Base-by-base conservation (phyloP, 2,113 vertebrate species). In the Muntiacus muntjak region DNA sequence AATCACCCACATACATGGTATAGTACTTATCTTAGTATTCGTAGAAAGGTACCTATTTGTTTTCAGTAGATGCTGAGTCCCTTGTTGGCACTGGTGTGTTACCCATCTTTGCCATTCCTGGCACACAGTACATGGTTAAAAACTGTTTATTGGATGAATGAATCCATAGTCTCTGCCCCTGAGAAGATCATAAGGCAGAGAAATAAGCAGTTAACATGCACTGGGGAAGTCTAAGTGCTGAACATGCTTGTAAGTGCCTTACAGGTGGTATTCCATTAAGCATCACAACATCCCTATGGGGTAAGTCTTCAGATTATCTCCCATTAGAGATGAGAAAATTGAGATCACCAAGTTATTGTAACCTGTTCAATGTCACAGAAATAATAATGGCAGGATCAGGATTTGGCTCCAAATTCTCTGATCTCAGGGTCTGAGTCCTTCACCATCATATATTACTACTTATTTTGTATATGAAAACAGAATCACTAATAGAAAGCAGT, bases 391-490 rank as follows among this genome's bases (percentile, higher is more conserved):
- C 12, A 94, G 45, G 82, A 23, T 14, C 19, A 82, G 36, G 12
- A 83, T 89, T 94, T 57, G 74, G 15, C 4, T 54, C 26, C 30
- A 93, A 50, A 40, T 58, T 81, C 76, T 95, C 45, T 90, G 7
- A 87, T 89, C 52, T 82, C 36, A 88, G 47, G 43, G 16, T 89
- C 60, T 36, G 50, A 83, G 26, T 45, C 36, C 36, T 93, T 86
- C 10, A 47, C 2, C 17, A 82, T 74, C 55, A 76, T 40, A 50
- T 7, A 85, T 11, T 36, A 57, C 84, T 91, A 45, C 16, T 89
- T 81, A 43, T 64, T 95, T 89, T 89, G 17, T 45, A 30, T 95
- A 10, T 47, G 78, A 88, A 97, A 94, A 92, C 15, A 92, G 25
- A 81, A 16, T 28, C 84, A 89, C 8, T 94, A 92, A 76, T 26